Base-by-base conservation (phyloP, 1,140 invertebrate species). In the Heliconius eleuchia region DNA sequence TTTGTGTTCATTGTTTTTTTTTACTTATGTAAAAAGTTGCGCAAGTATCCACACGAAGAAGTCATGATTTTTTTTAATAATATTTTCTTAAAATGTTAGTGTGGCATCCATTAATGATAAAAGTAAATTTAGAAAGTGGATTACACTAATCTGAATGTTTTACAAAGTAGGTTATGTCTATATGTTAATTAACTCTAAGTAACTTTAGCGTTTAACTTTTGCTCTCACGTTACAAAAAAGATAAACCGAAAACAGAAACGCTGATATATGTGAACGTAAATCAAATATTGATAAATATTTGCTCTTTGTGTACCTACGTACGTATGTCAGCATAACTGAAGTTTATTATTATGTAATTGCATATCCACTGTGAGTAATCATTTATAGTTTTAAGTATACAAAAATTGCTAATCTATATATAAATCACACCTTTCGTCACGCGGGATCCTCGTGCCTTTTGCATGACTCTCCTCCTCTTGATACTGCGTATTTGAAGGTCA, bases 121-220 rank as follows among this genome's bases (percentile, higher is more conserved):
- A 74, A 71, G 80, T 79, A 86, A 82, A 86, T 77, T 76, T 39
- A 73, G 81, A 82, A 86, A 83, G 83, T 85, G 83, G 85, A 86
- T 86, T 85, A 83, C 70, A 81, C 77, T 80, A 83, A 86, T 80
- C 83, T 77, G 73, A 82, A 82, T 80, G 85, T 84, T 83, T 86
- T 79, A 80, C 80, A 81, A 86, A 79, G 82, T 83, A 76, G 80
- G 84, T 80, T 83, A 80, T 80, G 73, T 82, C 79, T 73, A 80
- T 71, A 57, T 78, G 79, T 79, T 83, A 79, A 82, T 83, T 55
- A 76, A 80, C 66, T 71, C 78, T 78, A 82, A 82, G 76, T 81
- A 66, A 74, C 52, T 55, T 77, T 73, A 74, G 73, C 57, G 19
- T 60, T 77, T 74, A 77, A 16, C 18, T 76, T 39, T 78, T 50